These are phyloP conservation scores for Myodes glareolus DNA, from an alignment of 2,113 vertebrate species.

Conservation along the genomic window DNA sequence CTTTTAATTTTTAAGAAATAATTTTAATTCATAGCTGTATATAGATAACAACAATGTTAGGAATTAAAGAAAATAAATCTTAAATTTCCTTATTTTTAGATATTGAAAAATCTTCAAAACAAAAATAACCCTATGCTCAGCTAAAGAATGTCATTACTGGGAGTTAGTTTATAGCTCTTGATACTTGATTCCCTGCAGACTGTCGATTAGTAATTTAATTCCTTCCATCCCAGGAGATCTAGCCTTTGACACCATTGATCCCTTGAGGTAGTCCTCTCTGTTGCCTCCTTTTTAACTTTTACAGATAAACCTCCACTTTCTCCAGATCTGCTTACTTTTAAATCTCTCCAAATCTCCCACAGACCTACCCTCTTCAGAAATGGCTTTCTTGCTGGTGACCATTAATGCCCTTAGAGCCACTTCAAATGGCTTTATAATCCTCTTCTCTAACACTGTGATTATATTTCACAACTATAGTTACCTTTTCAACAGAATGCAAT, in stretches of 20 bases:
- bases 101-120: neutral
- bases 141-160: neutral
- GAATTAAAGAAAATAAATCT: neutral
- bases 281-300: neutral
- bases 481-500: constrained; percentile 5
- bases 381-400: neutral
- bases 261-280: neutral
- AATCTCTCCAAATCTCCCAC: neutral
- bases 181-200: neutral
- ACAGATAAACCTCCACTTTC: neutral
- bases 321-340: constrained; percentile 40
- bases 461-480: neutral
- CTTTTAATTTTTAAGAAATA: neutral
- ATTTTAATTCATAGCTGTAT: neutral
- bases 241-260: constrained; percentile 14
- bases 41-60: neutral
- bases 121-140: neutral
- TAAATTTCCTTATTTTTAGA: neutral
- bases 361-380: neutral
- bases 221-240: neutral
- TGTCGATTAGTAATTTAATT: neutral
- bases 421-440: neutral
- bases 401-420: neutral
- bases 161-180: neutral
- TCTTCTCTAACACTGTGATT: neutral